phyloP scores from a whole-genome alignment of 2,113 vertebrate species.

The Anseranas semipalmata region DNA sequence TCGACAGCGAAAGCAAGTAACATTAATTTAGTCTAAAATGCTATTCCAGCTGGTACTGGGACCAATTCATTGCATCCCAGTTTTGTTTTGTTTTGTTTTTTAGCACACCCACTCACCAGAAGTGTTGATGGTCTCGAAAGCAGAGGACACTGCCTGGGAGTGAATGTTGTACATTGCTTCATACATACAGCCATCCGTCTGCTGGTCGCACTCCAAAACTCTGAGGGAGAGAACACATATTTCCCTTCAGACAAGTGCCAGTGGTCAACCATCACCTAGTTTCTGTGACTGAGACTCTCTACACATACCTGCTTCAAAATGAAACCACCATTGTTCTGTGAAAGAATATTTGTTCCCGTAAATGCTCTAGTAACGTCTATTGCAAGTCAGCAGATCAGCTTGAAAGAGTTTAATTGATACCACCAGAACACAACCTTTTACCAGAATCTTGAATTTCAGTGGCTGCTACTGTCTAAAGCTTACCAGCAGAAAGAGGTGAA shows the following conservation, averaged over 20 bases:
- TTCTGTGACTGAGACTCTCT: neutral
- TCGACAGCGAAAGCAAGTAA: neutral
- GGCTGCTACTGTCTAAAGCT: neutral
- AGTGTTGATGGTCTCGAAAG: conserved; percentile 11
- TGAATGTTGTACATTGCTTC: conserved; percentile 96
- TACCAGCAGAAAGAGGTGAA: neutral
- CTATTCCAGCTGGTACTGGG: neutral
- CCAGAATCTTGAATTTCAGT: neutral
- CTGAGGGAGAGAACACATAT: conserved; percentile 54
- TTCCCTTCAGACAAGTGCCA: conserved; percentile 4
- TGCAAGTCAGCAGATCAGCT: neutral
- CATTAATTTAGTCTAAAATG: neutral
- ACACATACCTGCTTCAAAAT: neutral
- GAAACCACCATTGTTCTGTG: neutral
- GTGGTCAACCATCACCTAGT: neutral
- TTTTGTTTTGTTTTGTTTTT: neutral
- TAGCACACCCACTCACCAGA: conserved; percentile 80
- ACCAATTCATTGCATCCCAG: neutral
- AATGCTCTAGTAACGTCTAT: neutral
- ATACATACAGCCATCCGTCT: conserved; percentile 83
- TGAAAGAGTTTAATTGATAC: neutral
- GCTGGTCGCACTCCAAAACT: conserved; percentile 75
- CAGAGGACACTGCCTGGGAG: conserved; percentile 74
- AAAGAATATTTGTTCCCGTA: neutral
- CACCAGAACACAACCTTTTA: neutral